Conservation (phyloP, 2,888 invertebrate genomes). For the Brenthis hecate region DNA sequence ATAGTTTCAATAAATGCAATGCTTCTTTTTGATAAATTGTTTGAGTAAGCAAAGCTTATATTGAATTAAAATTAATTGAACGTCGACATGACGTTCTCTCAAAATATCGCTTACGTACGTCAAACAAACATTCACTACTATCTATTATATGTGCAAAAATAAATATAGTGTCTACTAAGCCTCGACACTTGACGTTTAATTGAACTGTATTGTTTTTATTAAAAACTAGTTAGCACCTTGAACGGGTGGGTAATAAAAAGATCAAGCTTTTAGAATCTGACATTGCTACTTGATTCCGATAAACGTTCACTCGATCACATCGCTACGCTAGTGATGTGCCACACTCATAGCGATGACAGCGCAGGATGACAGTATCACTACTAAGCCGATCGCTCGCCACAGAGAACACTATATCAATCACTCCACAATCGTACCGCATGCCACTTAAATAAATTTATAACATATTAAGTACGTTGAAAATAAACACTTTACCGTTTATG, state of each 20-base stretch:
- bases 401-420: constrained; percentile 79
- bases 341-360: constrained; percentile 40
- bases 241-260: constrained; percentile 59
- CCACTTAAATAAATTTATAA: constrained; percentile 82
- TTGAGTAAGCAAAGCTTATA: neutral
- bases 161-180: constrained; percentile 30
- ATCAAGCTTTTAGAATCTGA: constrained; percentile 57
- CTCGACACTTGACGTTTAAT: constrained; percentile 41
- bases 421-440: constrained; percentile 74
- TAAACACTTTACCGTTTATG: constrained; percentile 81
- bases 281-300: constrained; percentile 52
- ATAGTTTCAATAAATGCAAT: neutral
- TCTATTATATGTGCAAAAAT: constrained; percentile 30
- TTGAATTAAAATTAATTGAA: constrained; percentile 26
- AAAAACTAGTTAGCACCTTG: constrained; percentile 46
- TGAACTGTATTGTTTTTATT: constrained; percentile 43
- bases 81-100: constrained; percentile 15
- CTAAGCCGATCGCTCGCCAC: constrained; percentile 65
- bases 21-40: constrained; percentile 2
- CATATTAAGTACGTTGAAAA: constrained; percentile 81
- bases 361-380: constrained; percentile 67
- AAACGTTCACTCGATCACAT: constrained; percentile 48
- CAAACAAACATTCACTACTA: constrained; percentile 25
- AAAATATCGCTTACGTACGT: constrained; percentile 9
- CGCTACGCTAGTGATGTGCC: constrained; percentile 45